A percentile compares a stretch with the other conserved stretches of the same genome.
phyloP scores from a whole-genome alignment of 2,797 vertebrate species.

The Valencia hispanica region DNA sequence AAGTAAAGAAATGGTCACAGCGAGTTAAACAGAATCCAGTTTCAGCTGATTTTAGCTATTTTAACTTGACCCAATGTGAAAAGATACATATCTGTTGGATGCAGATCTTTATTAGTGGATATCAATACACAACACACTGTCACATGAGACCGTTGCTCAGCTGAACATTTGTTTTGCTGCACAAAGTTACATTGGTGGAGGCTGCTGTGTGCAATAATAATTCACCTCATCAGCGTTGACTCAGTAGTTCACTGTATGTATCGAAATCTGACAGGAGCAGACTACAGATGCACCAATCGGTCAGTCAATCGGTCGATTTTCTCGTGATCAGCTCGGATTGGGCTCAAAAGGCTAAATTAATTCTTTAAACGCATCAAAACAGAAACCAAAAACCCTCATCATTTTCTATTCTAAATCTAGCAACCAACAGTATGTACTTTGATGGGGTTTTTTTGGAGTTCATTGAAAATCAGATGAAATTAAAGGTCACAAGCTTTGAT shows the following conservation, averaged over 20 bases:
- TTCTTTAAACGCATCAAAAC: background rate
- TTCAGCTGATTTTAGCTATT: background rate
- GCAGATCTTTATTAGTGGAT: background rate
- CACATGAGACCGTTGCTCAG: background rate
- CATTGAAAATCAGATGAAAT: background rate
- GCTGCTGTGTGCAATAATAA: background rate
- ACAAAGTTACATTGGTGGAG: background rate
- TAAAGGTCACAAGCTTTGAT: background rate
- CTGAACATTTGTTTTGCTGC: background rate
- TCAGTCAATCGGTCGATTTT: background rate
- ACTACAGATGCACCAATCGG: background rate
- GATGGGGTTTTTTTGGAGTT: background rate
- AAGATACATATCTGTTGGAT: background rate
- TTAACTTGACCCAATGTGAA: background rate
- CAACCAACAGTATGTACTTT: background rate
- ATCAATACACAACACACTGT: background rate
- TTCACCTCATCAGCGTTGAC: too few relatives aligned
- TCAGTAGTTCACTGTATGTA: background rate
- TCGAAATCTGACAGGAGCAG: background rate
- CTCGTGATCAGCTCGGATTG: background rate
- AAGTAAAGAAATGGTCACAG: background rate
- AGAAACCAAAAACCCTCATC: background rate
- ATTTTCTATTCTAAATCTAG: background rate
- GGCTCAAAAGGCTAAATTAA: background rate
- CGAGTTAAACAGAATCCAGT: background rate